Conservation (phyloP, 2,797 vertebrate genomes). For the Rhabdomys pumilio region DNA sequence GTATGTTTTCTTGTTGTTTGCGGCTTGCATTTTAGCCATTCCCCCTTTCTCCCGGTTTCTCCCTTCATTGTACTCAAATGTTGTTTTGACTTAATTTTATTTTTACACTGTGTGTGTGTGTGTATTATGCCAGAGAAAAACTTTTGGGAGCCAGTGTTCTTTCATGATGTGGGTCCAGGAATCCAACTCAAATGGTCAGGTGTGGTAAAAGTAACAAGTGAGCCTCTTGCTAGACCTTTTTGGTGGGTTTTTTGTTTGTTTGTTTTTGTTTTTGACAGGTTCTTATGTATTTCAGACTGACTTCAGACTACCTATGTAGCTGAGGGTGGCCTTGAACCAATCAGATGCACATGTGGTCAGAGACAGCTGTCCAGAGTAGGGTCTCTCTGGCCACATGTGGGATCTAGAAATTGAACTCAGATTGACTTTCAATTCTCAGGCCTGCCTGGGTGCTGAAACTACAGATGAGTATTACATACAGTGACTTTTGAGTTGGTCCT, state of each 20-base stretch:
- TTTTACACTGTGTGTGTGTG: neutral
- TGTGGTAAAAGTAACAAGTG: neutral
- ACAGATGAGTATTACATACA: too few relatives aligned
- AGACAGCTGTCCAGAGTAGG: neutral
- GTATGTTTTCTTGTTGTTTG: slow-evolving; percentile 1
- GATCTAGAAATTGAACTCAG: neutral
- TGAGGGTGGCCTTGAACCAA: neutral
- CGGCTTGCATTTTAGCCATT: neutral
- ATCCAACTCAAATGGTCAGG: neutral
- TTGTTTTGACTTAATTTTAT: neutral
- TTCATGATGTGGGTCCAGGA: neutral
- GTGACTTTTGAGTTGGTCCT: neutral
- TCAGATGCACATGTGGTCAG: neutral
- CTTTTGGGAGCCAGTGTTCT: neutral
- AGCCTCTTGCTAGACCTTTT: neutral
- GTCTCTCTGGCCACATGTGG: neutral
- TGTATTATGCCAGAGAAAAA: neutral
- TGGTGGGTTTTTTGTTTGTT: neutral
- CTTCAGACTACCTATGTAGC: neutral
- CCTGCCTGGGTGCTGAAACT: neutral
- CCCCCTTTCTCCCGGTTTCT: neutral
- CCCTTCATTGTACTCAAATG: neutral
- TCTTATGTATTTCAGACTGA: neutral
- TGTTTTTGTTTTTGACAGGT: neutral
- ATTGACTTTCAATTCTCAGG: neutral